phyloP scores from a whole-genome alignment of 2,113 vertebrate genomes.

The Athene noctua region DNA sequence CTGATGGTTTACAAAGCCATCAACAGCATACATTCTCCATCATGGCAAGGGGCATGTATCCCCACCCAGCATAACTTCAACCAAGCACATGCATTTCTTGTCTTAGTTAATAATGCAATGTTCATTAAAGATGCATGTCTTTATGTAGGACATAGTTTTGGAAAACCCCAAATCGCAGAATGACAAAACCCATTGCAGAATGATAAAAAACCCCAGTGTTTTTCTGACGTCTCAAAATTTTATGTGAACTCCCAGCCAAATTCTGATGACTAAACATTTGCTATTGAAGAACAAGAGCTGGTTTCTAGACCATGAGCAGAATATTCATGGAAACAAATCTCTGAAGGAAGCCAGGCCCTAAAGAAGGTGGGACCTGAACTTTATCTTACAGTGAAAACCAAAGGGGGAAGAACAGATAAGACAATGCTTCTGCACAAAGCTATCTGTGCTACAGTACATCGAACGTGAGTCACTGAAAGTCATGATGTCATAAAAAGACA shows the following conservation, averaged over 20 bases:
- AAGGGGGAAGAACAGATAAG: neutral
- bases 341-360: neutral
- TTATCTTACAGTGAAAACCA: neutral
- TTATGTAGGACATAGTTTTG: neutral
- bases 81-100: neutral
- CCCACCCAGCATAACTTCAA: neutral
- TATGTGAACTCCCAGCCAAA: neutral
- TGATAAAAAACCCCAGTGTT: neutral
- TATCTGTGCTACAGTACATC: neutral
- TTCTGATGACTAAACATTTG: neutral
- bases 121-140: neutral
- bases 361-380: neutral
- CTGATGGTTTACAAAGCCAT: neutral
- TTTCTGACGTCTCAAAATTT: neutral
- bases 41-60: neutral
- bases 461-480: neutral
- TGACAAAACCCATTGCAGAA: neutral
- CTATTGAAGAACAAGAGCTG: neutral
- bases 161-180: neutral
- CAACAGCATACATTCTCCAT: rapidly evolving
- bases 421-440: neutral
- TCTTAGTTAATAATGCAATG: neutral
- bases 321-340: neutral
- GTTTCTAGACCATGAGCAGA: neutral
- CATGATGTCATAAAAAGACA: neutral